A percentile compares a stretch with the other conserved stretches of the same genome.
These are phyloP conservation scores for Teinopalpus imperialis DNA, from an alignment of 2,888 invertebrate species.

Conservation along the genomic window DNA sequence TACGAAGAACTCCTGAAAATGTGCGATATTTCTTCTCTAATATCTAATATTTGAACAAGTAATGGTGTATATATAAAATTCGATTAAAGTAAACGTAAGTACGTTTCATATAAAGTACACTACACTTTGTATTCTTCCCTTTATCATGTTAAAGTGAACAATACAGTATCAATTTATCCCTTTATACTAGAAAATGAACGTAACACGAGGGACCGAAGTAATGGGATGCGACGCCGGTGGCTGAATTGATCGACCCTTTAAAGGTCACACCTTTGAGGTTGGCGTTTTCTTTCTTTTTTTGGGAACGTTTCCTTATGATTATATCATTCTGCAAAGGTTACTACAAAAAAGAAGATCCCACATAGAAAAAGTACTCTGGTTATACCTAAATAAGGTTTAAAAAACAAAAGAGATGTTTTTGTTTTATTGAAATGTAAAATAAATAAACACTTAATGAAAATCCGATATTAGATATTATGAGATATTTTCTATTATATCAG, in stretches of 20 bases:
- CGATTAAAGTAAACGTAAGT: too few species aligned
- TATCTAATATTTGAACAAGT: too few species aligned
- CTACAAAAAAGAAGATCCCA: too few species aligned
- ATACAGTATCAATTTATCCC: conserved; percentile 14
- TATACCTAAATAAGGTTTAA: too few species aligned
- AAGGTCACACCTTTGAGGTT: conserved; percentile 7
- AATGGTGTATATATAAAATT: too few species aligned
- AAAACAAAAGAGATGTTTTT: too few species aligned
- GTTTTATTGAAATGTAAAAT: too few species aligned
- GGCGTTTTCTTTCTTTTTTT: neutral
- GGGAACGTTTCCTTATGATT: neutral
- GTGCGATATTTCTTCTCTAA: too few species aligned
- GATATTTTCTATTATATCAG: conserved; percentile 1
- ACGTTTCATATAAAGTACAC: too few species aligned
- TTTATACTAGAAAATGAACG: conserved; percentile 5
- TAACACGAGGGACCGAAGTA: neutral
- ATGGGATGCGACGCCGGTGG: neutral
- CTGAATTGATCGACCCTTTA: conserved; percentile 3
- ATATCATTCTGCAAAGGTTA: neutral
- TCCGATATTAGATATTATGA: neutral
- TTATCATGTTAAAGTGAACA: conserved; percentile 12
- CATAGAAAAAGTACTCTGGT: too few species aligned
- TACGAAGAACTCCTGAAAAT: too few species aligned
- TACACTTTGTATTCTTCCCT: neutral
- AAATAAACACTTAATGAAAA: neutral